Conservation (phyloP, 2,113 vertebrate genomes). For the Cervus canadensis region DNA sequence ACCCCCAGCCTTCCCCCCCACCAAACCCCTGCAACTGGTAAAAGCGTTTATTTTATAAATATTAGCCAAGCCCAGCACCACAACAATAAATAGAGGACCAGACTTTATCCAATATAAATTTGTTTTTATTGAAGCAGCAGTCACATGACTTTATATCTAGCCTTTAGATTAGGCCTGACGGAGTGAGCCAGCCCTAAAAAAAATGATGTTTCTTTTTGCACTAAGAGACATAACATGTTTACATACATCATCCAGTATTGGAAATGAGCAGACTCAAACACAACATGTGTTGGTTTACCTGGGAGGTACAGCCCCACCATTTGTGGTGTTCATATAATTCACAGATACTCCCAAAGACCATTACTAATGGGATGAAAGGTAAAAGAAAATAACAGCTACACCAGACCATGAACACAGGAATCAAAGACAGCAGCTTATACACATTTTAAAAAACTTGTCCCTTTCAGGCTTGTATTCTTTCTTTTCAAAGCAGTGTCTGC, state of each 20-base stretch:
- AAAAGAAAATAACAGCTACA: slow-evolving; percentile 53
- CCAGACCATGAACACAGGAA: slow-evolving; percentile 77
- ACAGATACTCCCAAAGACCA: slow-evolving; percentile 80
- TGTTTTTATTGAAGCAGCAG: slow-evolving; percentile 87
- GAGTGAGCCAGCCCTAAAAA: slow-evolving; percentile 78
- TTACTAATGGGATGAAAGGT: slow-evolving; percentile 78
- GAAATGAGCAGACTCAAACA: slow-evolving; percentile 81
- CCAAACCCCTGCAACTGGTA: background rate
- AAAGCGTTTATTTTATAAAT: background rate
- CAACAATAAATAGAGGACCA: slow-evolving; percentile 46
- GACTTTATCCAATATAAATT: slow-evolving; percentile 83
- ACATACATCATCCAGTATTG: slow-evolving; percentile 84
- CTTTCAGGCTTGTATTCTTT: slow-evolving; percentile 61
- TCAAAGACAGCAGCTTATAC: slow-evolving; percentile 79
- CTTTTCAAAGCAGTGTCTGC: slow-evolving; percentile 71
- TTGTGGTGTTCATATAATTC: slow-evolving; percentile 76
- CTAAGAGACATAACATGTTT: slow-evolving; percentile 84
- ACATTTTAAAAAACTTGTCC: slow-evolving; percentile 60
- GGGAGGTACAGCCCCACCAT: slow-evolving; percentile 79
- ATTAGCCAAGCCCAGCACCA: background rate
- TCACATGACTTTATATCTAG: slow-evolving; percentile 85
- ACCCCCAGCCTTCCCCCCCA: rapidly evolving
- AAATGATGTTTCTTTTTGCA: slow-evolving; percentile 76
- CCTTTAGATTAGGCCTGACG: slow-evolving; percentile 81
- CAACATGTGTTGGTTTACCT: slow-evolving; percentile 78